phyloP scores from a whole-genome alignment of 2,113 vertebrate species.

The Salvelinus sp. region DNA sequence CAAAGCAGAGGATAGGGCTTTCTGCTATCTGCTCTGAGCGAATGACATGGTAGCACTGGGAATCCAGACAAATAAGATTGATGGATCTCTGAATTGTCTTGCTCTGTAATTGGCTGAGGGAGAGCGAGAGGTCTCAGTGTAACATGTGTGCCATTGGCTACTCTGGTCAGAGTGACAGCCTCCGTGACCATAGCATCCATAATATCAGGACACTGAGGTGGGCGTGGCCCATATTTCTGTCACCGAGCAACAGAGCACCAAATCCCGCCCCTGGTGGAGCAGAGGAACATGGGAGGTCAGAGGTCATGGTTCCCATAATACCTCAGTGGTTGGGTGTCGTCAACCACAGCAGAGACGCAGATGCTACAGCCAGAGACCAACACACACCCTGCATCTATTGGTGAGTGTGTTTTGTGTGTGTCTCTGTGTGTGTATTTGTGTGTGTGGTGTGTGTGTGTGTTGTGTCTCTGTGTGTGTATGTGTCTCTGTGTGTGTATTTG shows the following conservation, averaged over 20 bases:
- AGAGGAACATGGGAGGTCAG: conserved; percentile 83
- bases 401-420: no score
- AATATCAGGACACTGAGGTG: conserved; percentile 47
- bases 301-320: conserved; percentile 81
- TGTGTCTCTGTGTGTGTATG: no score
- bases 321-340: conserved; percentile 96
- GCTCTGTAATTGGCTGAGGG: conserved; percentile 15
- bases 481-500: no score
- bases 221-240: conserved; percentile 54
- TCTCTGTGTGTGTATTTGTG: no score
- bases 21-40: no score
- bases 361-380: conserved; percentile 95
- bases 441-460: no score
- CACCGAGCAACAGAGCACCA: conserved; percentile 64
- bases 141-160: conserved; percentile 44
- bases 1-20: no score
- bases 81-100: neutral
- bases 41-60: no score
- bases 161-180: conserved; percentile 61
- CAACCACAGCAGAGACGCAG: conserved; percentile 99
- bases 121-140: conserved; percentile 39
- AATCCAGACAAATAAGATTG: neutral
- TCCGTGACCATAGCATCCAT: conserved; percentile 52
- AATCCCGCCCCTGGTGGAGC: conserved; percentile 82
- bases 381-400: conserved; percentile 65